Evolutionary conservation across 2,113 vertebrate species (phyloP).

Genomic region (Beaufortia kweichowensis): DNA sequence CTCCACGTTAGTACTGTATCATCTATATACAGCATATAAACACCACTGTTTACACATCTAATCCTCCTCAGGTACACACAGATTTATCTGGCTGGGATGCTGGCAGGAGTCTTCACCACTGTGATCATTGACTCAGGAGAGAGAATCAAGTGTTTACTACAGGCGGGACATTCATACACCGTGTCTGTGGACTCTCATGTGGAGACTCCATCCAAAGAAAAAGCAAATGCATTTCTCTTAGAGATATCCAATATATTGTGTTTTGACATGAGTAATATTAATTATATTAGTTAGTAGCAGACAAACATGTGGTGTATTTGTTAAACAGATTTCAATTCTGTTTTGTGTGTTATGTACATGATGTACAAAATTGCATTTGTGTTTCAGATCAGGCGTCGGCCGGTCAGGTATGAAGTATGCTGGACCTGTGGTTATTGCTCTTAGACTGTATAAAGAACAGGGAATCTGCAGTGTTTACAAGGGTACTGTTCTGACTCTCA

Average conservation of each 20-base stretch:
- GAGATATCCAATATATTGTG: neutral
- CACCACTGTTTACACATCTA: neutral
- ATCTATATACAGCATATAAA: too few relatives aligned
- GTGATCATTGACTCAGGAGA: constrained; percentile 75
- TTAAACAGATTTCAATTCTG: too few relatives aligned
- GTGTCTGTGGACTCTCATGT: too few relatives aligned
- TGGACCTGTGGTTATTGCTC: constrained; percentile 72
- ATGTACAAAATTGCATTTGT: too few relatives aligned
- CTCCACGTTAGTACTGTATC: constrained; percentile 64
- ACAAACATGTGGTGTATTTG: too few relatives aligned
- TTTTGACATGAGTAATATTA: neutral
- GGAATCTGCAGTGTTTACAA: constrained; percentile 73
- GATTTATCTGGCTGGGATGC: constrained; percentile 71
- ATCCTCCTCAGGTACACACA: constrained; percentile 62
- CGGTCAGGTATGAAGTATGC: constrained; percentile 56
- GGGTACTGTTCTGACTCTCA: constrained; percentile 75
- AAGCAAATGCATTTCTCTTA: neutral
- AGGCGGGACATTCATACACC: constrained; percentile 60
- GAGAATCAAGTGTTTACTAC: constrained; percentile 78
- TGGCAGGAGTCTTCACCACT: constrained; percentile 73
- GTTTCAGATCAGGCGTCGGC: constrained; percentile 71
- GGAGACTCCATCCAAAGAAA: neutral
- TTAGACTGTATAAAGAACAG: constrained; percentile 68
- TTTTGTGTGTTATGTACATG: too few relatives aligned
- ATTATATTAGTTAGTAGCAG: too few relatives aligned